Percentiles rank a stretch among this genome's conserved stretches.
Evolutionary conservation across 2,888 invertebrate genomes (phyloP).

Genomic region (Carabus problematicus): DNA sequence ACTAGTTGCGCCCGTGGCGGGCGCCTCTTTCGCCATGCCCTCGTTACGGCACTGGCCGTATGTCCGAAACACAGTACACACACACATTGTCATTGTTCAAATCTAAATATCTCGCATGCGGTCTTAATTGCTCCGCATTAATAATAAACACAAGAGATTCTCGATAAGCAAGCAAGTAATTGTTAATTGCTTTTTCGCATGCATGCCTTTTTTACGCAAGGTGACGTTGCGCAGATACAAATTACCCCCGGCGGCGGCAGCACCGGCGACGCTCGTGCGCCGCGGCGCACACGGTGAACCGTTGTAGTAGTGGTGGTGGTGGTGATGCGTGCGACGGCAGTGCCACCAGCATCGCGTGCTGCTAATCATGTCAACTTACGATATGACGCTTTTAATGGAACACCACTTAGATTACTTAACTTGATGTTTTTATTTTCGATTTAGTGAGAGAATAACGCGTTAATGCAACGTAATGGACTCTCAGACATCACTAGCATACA

Average conservation of each 20-base stretch:
- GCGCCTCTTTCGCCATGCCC: no score
- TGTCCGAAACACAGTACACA: no score
- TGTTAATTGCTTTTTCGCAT: conserved; percentile 62
- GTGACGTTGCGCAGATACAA: conserved; percentile 43
- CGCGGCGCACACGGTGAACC: not conserved
- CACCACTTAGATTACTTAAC: conserved; percentile 57
- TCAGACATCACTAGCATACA: not conserved
- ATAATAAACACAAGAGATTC: conserved; percentile 62
- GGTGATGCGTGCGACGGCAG: not conserved
- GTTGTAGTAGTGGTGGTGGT: conserved; percentile 1
- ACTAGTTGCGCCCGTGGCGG: no score
- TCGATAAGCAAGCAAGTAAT: conserved; percentile 58
- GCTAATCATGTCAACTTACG: conserved; percentile 54
- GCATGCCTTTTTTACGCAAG: conserved; percentile 49
- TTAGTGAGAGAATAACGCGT: conserved; percentile 39
- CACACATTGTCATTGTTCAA: not conserved
- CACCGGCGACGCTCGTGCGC: not conserved
- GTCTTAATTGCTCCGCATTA: conserved; percentile 60
- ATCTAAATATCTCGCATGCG: conserved; percentile 52
- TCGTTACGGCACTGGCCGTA: no score
- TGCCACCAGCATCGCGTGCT: conserved; percentile 51
- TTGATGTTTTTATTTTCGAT: conserved; percentile 44
- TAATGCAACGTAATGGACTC: conserved; percentile 38
- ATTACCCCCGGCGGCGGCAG: conserved; percentile 29
- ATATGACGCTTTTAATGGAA: conserved; percentile 57